Evolutionary conservation across 2,888 invertebrate species (phyloP), one percentile per base, ranked within the genome.

Genomic region (Spialia ferax): DNA sequence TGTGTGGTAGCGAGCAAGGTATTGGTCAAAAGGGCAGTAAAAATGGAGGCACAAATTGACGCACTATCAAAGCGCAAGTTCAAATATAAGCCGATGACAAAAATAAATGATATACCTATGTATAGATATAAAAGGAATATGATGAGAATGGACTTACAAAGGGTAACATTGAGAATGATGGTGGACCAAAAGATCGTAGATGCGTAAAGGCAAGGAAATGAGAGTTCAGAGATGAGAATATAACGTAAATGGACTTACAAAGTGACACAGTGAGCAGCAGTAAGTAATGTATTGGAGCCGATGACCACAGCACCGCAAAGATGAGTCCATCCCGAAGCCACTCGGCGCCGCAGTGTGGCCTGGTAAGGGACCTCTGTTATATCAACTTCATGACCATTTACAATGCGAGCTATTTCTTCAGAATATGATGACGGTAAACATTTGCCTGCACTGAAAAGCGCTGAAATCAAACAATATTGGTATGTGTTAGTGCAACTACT

Each of bases 311-410:
- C 93, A 29, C 94, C 94, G 77, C 94, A 94, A 1, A 79, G 79
- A 67, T 91, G 91, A 2, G 77, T 70, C 87, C 89, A 93, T 13
- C 86, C 85, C 1, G 77, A 69, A 0, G 72, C 4, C 0, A 78
- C 76, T 68, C 70, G 82, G 26, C 85, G 77, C 11, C 83, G 79
- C 52, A 93, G 68, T 15, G 87, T 77, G 0, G 88, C 92, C 72
- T 92, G 92, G 74, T 94, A 94, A 5, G 93, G 93, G 11, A 92
- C 77, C 50, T 87, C 82, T 2, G 75, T 81, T 63, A 94, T 92
- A 72, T 89, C 84, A 29, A 91, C 86, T 74, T 82, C 83, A 73
- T 80, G 84, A 11, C 94, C 94, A 73, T 94, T 94, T 1, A 94
- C 91, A 71, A 94, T 87, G 29, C 91, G 81, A 23, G 32, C 1